These are phyloP conservation scores for Bostrychus sinensis DNA, from an alignment of 2,113 vertebrate genomes.

Conservation along the genomic window DNA sequence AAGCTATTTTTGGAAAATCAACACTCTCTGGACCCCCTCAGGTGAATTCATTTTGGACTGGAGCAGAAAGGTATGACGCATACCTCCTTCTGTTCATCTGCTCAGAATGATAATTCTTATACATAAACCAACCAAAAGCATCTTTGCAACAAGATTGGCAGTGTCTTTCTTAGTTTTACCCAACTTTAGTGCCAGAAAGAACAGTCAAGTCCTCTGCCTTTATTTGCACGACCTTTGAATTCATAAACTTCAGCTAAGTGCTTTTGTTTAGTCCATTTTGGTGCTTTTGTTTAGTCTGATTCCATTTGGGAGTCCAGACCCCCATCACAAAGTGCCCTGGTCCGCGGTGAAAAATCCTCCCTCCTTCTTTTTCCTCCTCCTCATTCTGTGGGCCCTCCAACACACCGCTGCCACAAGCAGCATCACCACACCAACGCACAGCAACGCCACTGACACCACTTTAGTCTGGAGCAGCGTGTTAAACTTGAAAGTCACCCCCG, in stretches of 20 bases:
- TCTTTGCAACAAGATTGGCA: conserved; percentile 3
- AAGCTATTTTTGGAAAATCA: conserved; percentile 15
- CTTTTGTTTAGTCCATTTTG: too few species aligned
- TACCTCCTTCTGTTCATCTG: conserved; percentile 19
- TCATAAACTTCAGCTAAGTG: conserved; percentile 19
- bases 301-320: neutral
- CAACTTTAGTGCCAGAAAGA: neutral
- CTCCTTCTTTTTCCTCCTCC: conserved; percentile 79
- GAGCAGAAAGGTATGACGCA: neutral
- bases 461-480: conserved; percentile 86
- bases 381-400: conserved; percentile 83
- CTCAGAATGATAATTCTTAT: neutral
- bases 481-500: conserved; percentile 88
- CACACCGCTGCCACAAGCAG: conserved; percentile 84
- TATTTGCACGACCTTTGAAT: conserved; percentile 5
- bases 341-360: conserved; percentile 77
- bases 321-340: conserved; percentile 83
- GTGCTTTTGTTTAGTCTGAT: neutral
- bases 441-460: conserved; percentile 83
- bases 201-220: neutral
- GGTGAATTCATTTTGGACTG: conserved; percentile 27
- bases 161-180: neutral
- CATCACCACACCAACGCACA: conserved; percentile 81
- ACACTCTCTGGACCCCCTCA: neutral
- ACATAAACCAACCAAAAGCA: conserved; percentile 3